Evolutionary conservation across 2,888 invertebrate species (phyloP).

Genomic region (Chrysina gloriosa): DNA sequence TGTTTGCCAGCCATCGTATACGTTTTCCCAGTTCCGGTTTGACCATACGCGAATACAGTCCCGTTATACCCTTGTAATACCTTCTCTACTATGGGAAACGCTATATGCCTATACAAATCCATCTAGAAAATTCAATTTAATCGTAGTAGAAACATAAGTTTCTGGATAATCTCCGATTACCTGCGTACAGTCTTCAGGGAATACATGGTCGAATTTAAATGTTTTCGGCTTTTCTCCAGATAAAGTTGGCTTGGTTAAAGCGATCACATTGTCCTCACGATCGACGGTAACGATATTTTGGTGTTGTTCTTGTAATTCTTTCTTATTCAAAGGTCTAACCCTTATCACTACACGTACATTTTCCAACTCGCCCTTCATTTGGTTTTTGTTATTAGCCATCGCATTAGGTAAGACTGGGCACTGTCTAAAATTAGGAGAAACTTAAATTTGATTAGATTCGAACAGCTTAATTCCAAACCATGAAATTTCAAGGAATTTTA

Average conservation of each 20-base stretch:
- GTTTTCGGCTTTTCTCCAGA: slow-evolving; percentile 82
- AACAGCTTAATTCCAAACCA: too few species aligned
- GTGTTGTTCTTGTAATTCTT: slow-evolving; percentile 80
- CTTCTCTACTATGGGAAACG: slow-evolving; percentile 96
- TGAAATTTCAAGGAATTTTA: too few species aligned
- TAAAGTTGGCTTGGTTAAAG: slow-evolving; percentile 80
- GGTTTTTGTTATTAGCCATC: slow-evolving; percentile 47
- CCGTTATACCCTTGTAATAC: slow-evolving; percentile 98
- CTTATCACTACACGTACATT: slow-evolving; percentile 97
- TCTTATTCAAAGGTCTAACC: slow-evolving; percentile 90
- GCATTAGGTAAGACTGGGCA: too few species aligned
- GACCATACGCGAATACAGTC: slow-evolving; percentile 89
- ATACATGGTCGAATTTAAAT: slow-evolving; percentile 96
- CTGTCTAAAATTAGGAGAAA: too few species aligned
- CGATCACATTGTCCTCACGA: slow-evolving; percentile 80
- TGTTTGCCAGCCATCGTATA: slow-evolving; percentile 97
- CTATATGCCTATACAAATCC: slow-evolving; percentile 96
- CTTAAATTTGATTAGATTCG: too few species aligned
- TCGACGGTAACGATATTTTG: slow-evolving; percentile 83
- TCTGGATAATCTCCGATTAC: slow-evolving; percentile 64
- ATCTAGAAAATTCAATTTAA: slow-evolving; percentile 70
- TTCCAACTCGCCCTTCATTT: slow-evolving; percentile 67
- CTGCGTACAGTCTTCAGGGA: slow-evolving; percentile 86
- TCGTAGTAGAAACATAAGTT: not conserved
- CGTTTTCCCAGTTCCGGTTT: slow-evolving; percentile 98